A percentile compares a stretch with the other conserved stretches of the same genome.
Evolutionary conservation across 1,140 invertebrate species (phyloP).

Genomic region (Caenorhabditis elegans): DNA sequence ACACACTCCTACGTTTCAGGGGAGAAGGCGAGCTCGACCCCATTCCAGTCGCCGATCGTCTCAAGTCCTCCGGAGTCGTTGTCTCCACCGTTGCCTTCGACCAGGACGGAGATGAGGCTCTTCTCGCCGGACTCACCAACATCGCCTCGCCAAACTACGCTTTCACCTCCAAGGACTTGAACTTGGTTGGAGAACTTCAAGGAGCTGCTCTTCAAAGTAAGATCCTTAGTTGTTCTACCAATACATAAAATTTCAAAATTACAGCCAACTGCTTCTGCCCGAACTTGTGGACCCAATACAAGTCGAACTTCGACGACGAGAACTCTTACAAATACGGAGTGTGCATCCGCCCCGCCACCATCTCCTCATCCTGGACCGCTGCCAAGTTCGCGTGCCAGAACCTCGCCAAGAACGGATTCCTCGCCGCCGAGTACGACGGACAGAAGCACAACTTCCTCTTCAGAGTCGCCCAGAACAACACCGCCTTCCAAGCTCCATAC

Average conservation of each 20-base stretch:
- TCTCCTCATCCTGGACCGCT: slow-evolving; percentile 17
- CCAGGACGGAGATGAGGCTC: slow-evolving; percentile 16
- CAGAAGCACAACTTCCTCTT: slow-evolving; percentile 10
- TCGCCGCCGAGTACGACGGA: background rate
- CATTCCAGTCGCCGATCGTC: background rate
- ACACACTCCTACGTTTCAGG: background rate
- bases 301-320: slow-evolving; percentile 11
- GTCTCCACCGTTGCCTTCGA: slow-evolving; percentile 14
- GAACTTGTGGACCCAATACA: slow-evolving; percentile 9
- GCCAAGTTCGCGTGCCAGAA: slow-evolving; percentile 26
- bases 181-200: slow-evolving; percentile 4
- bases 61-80: background rate
- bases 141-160: slow-evolving; percentile 3
- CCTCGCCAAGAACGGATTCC: slow-evolving; percentile 16
- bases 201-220: background rate
- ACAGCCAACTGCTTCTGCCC: slow-evolving; percentile 23
- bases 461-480: slow-evolving; percentile 26
- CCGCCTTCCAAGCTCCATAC: slow-evolving; percentile 32
- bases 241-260: background rate
- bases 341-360: slow-evolving; percentile 3
- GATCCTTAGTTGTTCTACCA: background rate
- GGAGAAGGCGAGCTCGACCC: slow-evolving; percentile 7
- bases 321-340: slow-evolving; percentile 29
- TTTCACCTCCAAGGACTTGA: background rate
- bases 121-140: background rate